A percentile compares a stretch with the other conserved stretches of the same genome.
phyloP scores from a whole-genome alignment of 2,888 invertebrate genomes.

The Abrostola triplasia region DNA sequence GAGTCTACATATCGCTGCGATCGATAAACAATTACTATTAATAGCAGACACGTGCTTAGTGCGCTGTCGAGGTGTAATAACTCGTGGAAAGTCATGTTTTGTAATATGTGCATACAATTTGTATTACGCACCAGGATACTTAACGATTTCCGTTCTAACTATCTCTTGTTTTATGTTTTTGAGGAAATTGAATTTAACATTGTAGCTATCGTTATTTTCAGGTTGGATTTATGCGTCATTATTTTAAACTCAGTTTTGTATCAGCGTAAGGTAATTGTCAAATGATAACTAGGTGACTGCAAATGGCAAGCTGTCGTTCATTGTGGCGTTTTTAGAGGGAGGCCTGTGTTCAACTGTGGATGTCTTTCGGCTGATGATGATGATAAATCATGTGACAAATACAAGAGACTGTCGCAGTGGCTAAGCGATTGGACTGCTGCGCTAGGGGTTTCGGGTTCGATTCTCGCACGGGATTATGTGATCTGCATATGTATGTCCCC shows the following conservation, averaged over 20 bases:
- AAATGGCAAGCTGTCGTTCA: too few species aligned
- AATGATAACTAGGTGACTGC: too few species aligned
- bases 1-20: background rate
- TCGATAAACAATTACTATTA: conserved; percentile 16
- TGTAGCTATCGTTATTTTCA: conserved; percentile 13
- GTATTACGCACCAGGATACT: conserved; percentile 45
- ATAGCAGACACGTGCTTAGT: conserved; percentile 6
- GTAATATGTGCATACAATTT: conserved; percentile 40
- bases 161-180: conserved; percentile 37
- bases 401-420: too few species aligned
- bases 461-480: too few species aligned
- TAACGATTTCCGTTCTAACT: conserved; percentile 57
- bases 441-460: too few species aligned
- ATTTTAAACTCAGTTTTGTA: background rate
- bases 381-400: too few species aligned
- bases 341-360: too few species aligned
- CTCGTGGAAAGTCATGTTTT: conserved; percentile 41
- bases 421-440: too few species aligned
- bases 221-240: background rate
- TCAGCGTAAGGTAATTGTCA: too few species aligned
- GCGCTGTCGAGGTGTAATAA: conserved; percentile 25
- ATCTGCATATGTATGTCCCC: too few species aligned
- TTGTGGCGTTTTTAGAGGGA: too few species aligned
- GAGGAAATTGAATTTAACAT: conserved; percentile 35
- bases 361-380: too few species aligned